Base-by-base conservation (phyloP, 1,140 invertebrate species). In the Tenebrio molitor region DNA sequence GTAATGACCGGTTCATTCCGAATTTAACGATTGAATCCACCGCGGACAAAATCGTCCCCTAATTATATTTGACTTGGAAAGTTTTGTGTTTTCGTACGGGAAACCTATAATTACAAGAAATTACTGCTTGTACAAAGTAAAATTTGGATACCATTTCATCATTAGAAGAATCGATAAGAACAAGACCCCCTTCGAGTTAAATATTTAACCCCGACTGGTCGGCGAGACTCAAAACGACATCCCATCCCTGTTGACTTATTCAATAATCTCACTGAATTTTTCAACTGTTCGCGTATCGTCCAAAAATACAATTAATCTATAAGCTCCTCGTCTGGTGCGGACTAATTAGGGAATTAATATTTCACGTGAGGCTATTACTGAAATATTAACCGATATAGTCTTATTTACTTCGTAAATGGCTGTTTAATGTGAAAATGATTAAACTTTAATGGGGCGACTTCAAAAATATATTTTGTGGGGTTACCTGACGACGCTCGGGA, bases 391-490 rank as follows among this genome's bases (percentile, higher is more conserved):
- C 50, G 50, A 58, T 19, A 15, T 29, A 25, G 23, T 25, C 50
- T 33, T 58, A 58, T 58, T 58, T 58, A 29, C 50, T 58, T 3
- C 10, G 7, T 29, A 58, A 58, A 58, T 58, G 50, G 50, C 23
- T 29, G 50, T 58, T 58, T 58, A 58, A 58, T 58, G 50, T 29
- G 50, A 58, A 58, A 58, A 58, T 58, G 23, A 58, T 58, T 58
- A 58, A 58, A 58, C 21, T 58, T 50, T 58, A 29, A 58, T 58
- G n/a, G 50, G 3, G 1, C 44, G 25, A 3, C 29, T 21, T 58
- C 50, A 29, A 58, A 58, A 58, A 29, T 58, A 58, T 25, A 58
- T 58, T 58, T 29, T n/a, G 23, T n/a, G 8, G 50, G 23, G 23
- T 58, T 58, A 58, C 50, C 50, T 58, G 21, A 29, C 8, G 3